Base-by-base conservation (phyloP, 1,140 invertebrate species). In the Diorhabda elongata region DNA sequence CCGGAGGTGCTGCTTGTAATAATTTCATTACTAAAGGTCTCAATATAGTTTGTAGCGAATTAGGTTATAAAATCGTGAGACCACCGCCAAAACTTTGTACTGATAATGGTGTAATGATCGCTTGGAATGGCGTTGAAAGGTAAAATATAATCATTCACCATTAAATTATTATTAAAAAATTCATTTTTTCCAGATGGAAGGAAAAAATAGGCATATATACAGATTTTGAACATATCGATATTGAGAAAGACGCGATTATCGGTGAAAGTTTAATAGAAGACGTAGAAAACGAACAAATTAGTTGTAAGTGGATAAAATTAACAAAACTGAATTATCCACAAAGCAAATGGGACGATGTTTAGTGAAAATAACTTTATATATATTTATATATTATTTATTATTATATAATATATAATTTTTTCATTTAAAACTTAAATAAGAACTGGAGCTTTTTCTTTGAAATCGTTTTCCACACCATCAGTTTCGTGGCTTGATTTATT, bases 51-150 rank as follows among this genome's bases (percentile, higher is more conserved):
- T 92, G 92, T 77, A 71, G 84, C 3, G 82, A 89, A 69, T 85
- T 87, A 72, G 84, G 83, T 42, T 95, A 89, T 75, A 83, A 84
- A 74, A 85, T 91, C 26, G 85, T 86, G 58, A 86, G 90, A 72
- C 95, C 97, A 26, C 92, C 94, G 9, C 87, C 90, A n/a, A 86
- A 88, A 77, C 85, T 98, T 1, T 99, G 97, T 78, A 97, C 93
- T 3, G 98, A 99, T 81, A 99, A 99, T 88, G 98, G 97, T 26
- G 86, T 97, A n/a, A 99, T 99, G 98, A 96, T 99, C 73, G 97
- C 97, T 41, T 99, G 97, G 97, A 97, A 97, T 87, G 96, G 94
- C 5, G 83, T 96, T 47, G 96, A 98, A 82, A 91, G 89, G 79
- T 77, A 81, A 52, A 78, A 67, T 52, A 8, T n/a, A 8, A 52